Evolutionary conservation across 2,888 invertebrate genomes (phyloP), one percentile per base, ranked within the genome.

Genomic region (Agelastica alni): DNA sequence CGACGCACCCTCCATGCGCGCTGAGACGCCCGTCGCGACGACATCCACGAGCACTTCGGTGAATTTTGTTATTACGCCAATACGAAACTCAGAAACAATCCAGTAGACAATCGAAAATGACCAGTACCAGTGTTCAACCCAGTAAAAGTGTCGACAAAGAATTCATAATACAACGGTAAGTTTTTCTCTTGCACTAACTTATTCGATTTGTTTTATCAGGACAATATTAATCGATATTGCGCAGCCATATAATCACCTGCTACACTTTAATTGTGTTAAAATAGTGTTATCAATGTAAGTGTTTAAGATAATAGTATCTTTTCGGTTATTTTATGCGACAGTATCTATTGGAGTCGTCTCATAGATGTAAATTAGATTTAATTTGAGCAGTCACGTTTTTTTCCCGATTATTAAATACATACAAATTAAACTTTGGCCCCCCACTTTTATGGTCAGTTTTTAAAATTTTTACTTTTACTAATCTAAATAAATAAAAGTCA

Each of bases 111-210:
- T 10, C 9, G 18, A 63, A 58, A 51, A 69, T 69, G 69, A 69
- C 70, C 42, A 67, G 66, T 52, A 69, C 70, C 42, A 67, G 66
- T 52, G 64, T 70, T 26, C 62, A 67, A 49, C 59, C 66, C 12
- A 55, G 58, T 9, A 67, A 66, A 61, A 66, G 59, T 47, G 58
- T 66, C 7, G 58, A 63, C 30, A 61, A 62, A 39, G 69, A 69
- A 56, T 69, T 69, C 57, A 62, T 61, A 16, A 68, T 68, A 43
- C 59, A 61, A 39, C 62, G 59, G 61, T 59, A 32, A 46, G 59
- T 56, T 22, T 18, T 22, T 30, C 4, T 20, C 17, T 18, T 32
- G 34, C 20, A 43, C 36, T 36, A 14, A n/a, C 26, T 37, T 28
- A 10, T 17, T 47, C 28, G 31, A 26, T 20, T 22, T 39, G 7